These are phyloP conservation scores for Natrix natrix DNA, from an alignment of 2,797 vertebrate species.

Conservation along the genomic window DNA sequence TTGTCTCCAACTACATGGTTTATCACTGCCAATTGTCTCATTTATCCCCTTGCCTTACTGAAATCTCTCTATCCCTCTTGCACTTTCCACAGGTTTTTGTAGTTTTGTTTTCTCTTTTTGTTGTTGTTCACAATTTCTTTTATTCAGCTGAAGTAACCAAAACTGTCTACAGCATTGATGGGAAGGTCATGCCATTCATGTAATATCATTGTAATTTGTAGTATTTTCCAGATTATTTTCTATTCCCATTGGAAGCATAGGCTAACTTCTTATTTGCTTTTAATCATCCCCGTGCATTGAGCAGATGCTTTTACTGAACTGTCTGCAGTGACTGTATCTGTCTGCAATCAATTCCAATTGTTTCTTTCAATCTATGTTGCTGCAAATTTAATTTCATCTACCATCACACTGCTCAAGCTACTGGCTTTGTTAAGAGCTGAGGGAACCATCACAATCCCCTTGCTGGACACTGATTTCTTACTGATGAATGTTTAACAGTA, in stretches of 20 bases:
- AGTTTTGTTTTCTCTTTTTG: background rate
- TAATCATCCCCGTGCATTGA: slow-evolving; percentile 22
- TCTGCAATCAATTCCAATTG: slow-evolving; percentile 34
- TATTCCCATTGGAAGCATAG: slow-evolving; percentile 26
- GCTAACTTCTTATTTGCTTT: slow-evolving; percentile 34
- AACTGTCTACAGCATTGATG: slow-evolving; percentile 39
- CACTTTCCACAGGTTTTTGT: background rate
- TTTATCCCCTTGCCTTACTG: background rate
- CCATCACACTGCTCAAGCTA: slow-evolving; percentile 1
- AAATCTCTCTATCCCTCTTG: background rate
- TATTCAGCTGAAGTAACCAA: slow-evolving; percentile 28
- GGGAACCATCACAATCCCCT: slow-evolving; percentile 19
- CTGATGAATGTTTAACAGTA: slow-evolving; percentile 17
- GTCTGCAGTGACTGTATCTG: slow-evolving; percentile 22
- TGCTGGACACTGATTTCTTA: background rate
- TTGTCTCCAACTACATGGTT: background rate
- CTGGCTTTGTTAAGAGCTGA: slow-evolving; percentile 6
- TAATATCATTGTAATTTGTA: slow-evolving; percentile 5
- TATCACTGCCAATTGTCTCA: background rate
- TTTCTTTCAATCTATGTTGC: slow-evolving; percentile 26
- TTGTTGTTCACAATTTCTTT: background rate
- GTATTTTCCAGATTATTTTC: slow-evolving; percentile 22
- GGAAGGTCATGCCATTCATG: slow-evolving; percentile 2
- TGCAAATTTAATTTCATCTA: slow-evolving; percentile 28
- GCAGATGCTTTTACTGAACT: slow-evolving; percentile 20